Evolutionary conservation across 2,888 invertebrate genomes (phyloP).

Genomic region (Synanthedon andrenaeformis): DNA sequence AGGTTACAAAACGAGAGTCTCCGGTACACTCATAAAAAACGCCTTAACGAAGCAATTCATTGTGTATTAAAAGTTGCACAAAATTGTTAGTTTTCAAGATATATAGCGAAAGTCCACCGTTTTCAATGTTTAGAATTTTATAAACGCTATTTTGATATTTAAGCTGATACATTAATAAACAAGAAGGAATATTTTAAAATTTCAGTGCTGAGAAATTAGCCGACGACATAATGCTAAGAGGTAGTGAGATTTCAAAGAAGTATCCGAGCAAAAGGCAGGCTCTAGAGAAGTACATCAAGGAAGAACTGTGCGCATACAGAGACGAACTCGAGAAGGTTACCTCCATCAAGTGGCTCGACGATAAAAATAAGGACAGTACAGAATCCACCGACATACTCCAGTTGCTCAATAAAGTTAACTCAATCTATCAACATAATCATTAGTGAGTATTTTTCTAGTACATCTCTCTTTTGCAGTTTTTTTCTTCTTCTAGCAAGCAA

Average conservation of each 20-base stretch:
- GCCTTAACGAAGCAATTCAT: too few species aligned
- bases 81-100: too few species aligned
- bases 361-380: background rate
- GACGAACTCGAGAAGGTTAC: background rate
- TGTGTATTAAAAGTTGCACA: too few species aligned
- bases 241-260: background rate
- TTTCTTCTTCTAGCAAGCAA: too few species aligned
- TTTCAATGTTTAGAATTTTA: background rate
- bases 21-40: too few species aligned
- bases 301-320: background rate
- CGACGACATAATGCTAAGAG: background rate
- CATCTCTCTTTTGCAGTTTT: too few species aligned
- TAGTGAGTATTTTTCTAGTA: background rate
- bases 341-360: background rate
- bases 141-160: background rate
- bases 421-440: background rate
- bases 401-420: background rate
- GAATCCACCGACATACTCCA: background rate
- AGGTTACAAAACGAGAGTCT: background rate
- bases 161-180: background rate
- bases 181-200: background rate
- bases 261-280: background rate
- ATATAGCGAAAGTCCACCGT: too few species aligned
- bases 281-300: background rate
- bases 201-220: background rate